Evolutionary conservation across 2,113 vertebrate species (phyloP), one percentile per base, ranked within the genome.

Genomic region (Corvus cornix): DNA sequence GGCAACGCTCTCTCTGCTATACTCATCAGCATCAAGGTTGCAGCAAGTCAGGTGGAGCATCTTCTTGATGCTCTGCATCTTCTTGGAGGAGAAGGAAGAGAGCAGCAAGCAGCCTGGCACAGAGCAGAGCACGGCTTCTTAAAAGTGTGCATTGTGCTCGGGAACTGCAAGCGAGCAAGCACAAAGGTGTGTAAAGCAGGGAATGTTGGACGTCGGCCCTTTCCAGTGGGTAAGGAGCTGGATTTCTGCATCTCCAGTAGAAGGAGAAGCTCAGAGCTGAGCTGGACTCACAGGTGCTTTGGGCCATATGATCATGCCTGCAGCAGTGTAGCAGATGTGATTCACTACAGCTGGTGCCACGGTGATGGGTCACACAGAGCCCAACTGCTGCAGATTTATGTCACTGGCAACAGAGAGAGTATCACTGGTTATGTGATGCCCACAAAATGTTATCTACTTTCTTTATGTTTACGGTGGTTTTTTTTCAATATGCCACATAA

Each of bases 201-300:
- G 23, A 74, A 30, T 0, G 1, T 5, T 14, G 17, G 46, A 35
- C 0, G 0, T 14, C 4, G 3, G 28, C 18, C 31, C 27, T 56
- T 87, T 70, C 37, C 75, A n/a, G 16, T 0, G 1, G 33, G 13
- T 23, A 43, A 41, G 49, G 26, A 80, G 35, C 16, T 84, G 75
- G n/a, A 31, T 49, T 79, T 88, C 78, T 76, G 15, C 7, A 2
- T 51, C 17, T 63, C 18, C 59, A 39, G 21, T 63, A 26, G 39
- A 60, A 76, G 43, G 37, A 52, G 44, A n/a, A 92, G 67, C 80
- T 93, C 51, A 39, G 59, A 76, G 27, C 10, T 72, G 59, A 64
- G 35, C 55, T 88, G 64, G 24, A 39, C 68, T 51, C 66, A 43
- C 22, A 52, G 69, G 46, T 27, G 12, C 30, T 68, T 66, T 60